phyloP scores from a whole-genome alignment of 1,140 invertebrate species.

The Drusus annulatus region DNA sequence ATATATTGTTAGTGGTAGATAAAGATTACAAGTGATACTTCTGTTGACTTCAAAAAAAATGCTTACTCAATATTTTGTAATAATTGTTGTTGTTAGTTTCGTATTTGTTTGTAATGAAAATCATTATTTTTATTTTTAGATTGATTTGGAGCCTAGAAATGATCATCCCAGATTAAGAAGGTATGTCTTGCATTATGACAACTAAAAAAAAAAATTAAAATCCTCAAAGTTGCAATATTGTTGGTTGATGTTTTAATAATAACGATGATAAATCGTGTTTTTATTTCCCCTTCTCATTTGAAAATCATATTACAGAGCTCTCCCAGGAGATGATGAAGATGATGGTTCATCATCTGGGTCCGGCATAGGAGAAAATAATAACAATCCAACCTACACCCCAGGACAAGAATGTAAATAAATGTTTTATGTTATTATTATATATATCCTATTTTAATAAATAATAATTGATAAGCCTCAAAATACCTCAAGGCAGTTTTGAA shows the following conservation, averaged over 20 bases:
- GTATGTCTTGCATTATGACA: background rate
- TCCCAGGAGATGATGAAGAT: constrained; percentile 21
- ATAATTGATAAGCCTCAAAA: too few relatives aligned
- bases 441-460: background rate
- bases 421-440: too few relatives aligned
- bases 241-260: too few relatives aligned
- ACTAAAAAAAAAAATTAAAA: too few relatives aligned
- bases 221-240: too few relatives aligned
- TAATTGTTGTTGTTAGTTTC: too few relatives aligned
- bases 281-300: background rate
- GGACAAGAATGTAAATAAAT: constrained; percentile 33
- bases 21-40: too few relatives aligned
- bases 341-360: background rate
- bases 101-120: too few relatives aligned
- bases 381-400: background rate
- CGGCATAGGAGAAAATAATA: background rate
- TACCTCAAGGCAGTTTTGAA: too few relatives aligned
- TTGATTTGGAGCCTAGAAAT: background rate
- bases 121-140: background rate
- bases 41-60: too few relatives aligned
- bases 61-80: too few relatives aligned
- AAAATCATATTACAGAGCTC: background rate
- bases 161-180: background rate
- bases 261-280: background rate
- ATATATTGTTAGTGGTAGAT: too few relatives aligned